phyloP scores from a whole-genome alignment of 2,113 vertebrate species.

The Picathartes gymnocephalus region DNA sequence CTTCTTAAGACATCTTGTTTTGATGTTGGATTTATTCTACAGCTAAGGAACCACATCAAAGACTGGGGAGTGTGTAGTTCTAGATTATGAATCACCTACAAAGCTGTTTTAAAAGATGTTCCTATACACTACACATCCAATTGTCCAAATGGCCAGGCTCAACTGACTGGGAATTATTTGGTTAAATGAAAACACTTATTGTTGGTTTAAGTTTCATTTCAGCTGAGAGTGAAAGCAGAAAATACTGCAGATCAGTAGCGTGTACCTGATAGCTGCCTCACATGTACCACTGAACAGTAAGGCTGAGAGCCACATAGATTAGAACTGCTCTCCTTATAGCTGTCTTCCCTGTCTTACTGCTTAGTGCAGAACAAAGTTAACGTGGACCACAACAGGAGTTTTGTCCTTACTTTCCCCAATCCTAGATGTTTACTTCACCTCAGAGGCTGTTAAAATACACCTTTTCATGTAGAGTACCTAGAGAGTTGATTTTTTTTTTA shows the following conservation, averaged over 20 bases:
- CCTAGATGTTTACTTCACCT: not conserved
- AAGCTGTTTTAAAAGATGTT: not conserved
- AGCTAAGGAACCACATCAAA: not conserved
- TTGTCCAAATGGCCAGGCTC: not conserved
- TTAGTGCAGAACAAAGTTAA: not conserved
- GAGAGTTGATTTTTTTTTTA: not conserved
- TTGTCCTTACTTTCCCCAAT: not conserved
- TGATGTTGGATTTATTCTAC: not conserved
- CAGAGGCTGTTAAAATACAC: not conserved
- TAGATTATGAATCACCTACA: not conserved
- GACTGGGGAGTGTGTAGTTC: not conserved
- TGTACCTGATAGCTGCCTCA: not conserved
- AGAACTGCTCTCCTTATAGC: not conserved
- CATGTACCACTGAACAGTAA: rapidly evolving
- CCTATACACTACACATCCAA: too few relatives aligned
- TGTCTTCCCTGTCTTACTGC: not conserved
- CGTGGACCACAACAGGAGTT: not conserved
- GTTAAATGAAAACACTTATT: not conserved
- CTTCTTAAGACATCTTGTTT: not conserved
- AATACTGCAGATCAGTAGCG: rapidly evolving
- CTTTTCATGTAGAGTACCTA: not conserved
- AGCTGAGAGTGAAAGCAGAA: not conserved
- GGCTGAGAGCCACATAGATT: rapidly evolving
- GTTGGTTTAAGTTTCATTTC: not conserved
- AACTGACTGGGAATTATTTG: not conserved